phyloP scores from a whole-genome alignment of 2,113 vertebrate genomes.

The Microtus richardsoni region DNA sequence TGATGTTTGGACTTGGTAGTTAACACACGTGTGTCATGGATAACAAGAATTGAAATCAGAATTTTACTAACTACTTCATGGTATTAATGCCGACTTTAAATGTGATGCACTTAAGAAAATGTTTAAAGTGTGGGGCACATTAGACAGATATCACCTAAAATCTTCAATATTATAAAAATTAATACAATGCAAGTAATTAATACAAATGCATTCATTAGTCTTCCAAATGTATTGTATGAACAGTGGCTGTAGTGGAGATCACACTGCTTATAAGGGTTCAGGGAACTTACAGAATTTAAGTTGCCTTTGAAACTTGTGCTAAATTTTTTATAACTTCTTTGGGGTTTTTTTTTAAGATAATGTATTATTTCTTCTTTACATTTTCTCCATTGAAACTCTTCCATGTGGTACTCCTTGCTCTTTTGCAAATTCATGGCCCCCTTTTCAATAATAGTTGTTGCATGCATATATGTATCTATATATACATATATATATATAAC shows the following conservation, averaged over 20 bases:
- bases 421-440: not conserved
- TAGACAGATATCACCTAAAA: not conserved
- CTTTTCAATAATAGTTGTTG: not conserved
- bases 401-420: not conserved
- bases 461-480: not conserved
- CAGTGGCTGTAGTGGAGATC: not conserved
- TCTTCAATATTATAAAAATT: slow-evolving; percentile 27
- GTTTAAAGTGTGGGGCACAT: not conserved
- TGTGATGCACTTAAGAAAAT: not conserved
- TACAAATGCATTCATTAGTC: not conserved
- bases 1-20: not conserved
- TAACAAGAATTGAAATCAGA: not conserved
- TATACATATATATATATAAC: not conserved
- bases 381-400: not conserved
- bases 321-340: not conserved
- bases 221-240: not conserved
- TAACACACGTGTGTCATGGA: not conserved
- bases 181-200: not conserved
- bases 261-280: not conserved
- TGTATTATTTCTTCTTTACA: not conserved
- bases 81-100: slow-evolving; percentile 11
- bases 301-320: not conserved
- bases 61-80: slow-evolving; percentile 19
- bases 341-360: not conserved
- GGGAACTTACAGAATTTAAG: not conserved